Evolutionary conservation across 2,888 invertebrate species (phyloP), one percentile per base, ranked within the genome.

Genomic region (Chalcis sispes): DNA sequence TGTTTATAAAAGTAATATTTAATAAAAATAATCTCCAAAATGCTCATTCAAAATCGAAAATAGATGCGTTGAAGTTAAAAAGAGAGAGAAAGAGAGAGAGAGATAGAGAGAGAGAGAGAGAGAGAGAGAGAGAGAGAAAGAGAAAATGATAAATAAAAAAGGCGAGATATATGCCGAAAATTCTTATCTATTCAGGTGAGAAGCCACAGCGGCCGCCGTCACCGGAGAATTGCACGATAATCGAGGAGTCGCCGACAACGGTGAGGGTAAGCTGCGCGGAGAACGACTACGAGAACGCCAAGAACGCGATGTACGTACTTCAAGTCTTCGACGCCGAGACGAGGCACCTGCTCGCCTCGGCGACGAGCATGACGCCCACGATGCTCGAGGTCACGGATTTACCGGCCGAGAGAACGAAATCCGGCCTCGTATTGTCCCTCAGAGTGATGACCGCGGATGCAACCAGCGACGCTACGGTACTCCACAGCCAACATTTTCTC

Each of bases 241-340:
- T 84, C 75, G 88, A 89, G 79, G 90, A 90, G 81, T 90, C 89
- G 79, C 83, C 85, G 70, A 89, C 89, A 79, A 88, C 88, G 79
- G 87, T 91, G 79, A 87, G 87, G 82, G 89, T 91, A 79, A 89
- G 89, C 84, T 91, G 91, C 83, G 89, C 89, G 75, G 87, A 89
- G 80, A 85, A 88, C 80, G 87, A 88, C 80, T 83, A 85, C 80
- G 81, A 85, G 78, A 87, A 85, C 79, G 81, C 85, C 65, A 86
- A 84, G 81, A 85, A 84, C 48, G 86, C 89, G 78, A 89, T 89
- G 79, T 91, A 90, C 83, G 85, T 91, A 64, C 89, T 91, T 79
- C 91, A 91, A 85, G 90, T 90, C 73, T 91, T 89, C 86, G 90
- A 91, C 80, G 90, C 91, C 42, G 89, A 89, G 78, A 90, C 89